Conservation (phyloP, 2,113 vertebrate genomes). For the Lagopus leucura region DNA sequence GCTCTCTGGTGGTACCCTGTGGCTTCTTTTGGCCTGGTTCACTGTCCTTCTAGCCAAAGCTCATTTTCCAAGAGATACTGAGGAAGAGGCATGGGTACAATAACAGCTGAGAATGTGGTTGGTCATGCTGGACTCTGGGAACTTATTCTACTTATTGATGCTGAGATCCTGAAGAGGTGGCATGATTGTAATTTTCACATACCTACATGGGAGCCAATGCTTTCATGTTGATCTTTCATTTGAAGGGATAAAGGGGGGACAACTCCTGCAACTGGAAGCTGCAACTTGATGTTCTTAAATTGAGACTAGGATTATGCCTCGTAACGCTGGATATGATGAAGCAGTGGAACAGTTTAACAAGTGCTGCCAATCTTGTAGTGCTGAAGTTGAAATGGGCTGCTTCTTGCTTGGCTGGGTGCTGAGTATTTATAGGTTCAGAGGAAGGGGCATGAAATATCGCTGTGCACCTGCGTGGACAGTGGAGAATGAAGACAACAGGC, state of each 20-base stretch:
- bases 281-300: neutral
- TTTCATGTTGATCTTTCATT: neutral
- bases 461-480: fast-evolving
- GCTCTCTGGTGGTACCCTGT: neutral
- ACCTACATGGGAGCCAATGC: neutral
- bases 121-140: neutral
- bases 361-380: no score
- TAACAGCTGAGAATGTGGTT: neutral
- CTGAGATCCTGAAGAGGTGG: neutral
- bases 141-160: neutral
- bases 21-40: neutral
- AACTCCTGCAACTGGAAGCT: neutral
- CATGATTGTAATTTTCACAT: neutral
- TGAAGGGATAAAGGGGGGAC: neutral
- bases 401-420: neutral
- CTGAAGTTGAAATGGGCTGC: neutral
- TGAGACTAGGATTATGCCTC: neutral
- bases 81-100: neutral
- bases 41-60: neutral
- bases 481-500: neutral
- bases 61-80: neutral
- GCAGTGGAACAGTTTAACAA: no score
- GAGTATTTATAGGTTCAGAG: no score
- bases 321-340: no score
- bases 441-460: neutral